A percentile compares a stretch with the other conserved stretches of the same genome.
phyloP scores from a whole-genome alignment of 2,113 vertebrate genomes.

The Egretta garzetta region DNA sequence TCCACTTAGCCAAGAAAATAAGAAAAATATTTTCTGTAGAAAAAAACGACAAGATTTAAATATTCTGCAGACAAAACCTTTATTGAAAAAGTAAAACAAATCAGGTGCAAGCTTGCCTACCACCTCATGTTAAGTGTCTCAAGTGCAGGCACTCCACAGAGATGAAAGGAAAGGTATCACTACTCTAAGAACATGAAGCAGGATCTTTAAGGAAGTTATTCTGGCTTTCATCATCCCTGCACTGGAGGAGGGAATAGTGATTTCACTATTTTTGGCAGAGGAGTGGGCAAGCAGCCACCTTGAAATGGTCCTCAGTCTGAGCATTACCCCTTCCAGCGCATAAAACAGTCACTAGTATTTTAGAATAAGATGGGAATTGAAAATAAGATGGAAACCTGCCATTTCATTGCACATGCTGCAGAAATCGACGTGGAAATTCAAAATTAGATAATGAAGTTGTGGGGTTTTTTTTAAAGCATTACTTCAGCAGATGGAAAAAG shows the following conservation, averaged over 20 bases:
- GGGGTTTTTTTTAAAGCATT: conserved; percentile 15
- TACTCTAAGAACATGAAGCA: neutral
- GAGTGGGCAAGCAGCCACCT: conserved; percentile 33
- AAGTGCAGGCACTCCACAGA: neutral
- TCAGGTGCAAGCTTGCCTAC: neutral
- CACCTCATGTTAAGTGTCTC: neutral
- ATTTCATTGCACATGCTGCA: conserved; percentile 26
- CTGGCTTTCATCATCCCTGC: neutral
- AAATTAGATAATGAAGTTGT: neutral
- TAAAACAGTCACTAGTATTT: conserved; percentile 29
- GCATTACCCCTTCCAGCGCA: neutral
- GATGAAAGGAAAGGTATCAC: neutral
- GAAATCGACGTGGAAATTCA: neutral
- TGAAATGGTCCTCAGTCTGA: neutral
- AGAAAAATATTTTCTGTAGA: neutral
- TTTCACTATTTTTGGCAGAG: conserved; percentile 44
- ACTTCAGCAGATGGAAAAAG: conserved; percentile 31
- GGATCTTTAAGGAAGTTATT: neutral
- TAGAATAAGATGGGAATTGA: neutral
- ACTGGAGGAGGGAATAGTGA: neutral
- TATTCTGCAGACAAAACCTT: neutral
- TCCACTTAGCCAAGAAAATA: neutral
- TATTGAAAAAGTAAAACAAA: neutral
- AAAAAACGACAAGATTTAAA: neutral
- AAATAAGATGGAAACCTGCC: conserved; percentile 51